phyloP scores from a whole-genome alignment of 2,888 invertebrate species.

The Dicycla oo region DNA sequence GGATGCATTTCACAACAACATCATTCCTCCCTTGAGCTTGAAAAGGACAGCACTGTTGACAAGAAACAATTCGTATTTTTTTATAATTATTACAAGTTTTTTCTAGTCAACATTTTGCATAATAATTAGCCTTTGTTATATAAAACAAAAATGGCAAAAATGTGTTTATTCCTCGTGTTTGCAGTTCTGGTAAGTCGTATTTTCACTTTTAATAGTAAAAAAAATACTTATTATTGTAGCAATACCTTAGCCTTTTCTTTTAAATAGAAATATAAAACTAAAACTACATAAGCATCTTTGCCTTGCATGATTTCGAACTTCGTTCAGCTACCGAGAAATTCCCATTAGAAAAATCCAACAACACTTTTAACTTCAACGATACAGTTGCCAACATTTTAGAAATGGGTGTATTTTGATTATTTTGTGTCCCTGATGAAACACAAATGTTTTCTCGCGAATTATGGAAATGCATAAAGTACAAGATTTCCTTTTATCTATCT shows the following conservation, averaged over 20 bases:
- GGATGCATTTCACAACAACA: no score
- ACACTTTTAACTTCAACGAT: neutral
- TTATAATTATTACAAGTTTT: neutral
- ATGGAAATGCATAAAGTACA: neutral
- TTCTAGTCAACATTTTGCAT: neutral
- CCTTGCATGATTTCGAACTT: conserved; percentile 1
- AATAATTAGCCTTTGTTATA: neutral
- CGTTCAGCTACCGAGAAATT: neutral
- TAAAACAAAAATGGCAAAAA: conserved; percentile 24
- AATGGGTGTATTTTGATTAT: neutral
- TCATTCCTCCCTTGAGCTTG: neutral
- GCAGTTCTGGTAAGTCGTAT: conserved; percentile 32
- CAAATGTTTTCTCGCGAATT: neutral
- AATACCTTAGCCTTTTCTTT: neutral
- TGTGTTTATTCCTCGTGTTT: neutral
- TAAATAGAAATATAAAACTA: neutral
- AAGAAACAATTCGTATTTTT: neutral
- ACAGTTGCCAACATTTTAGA: neutral
- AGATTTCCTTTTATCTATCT: neutral
- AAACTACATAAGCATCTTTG: neutral
- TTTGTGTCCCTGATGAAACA: neutral
- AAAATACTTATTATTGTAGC: neutral
- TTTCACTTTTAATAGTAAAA: neutral
- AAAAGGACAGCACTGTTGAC: neutral
- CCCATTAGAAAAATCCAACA: conserved; percentile 3